These are phyloP conservation scores for Halictus rubicundus DNA, from an alignment of 1,140 invertebrate genomes.

Conservation along the genomic window DNA sequence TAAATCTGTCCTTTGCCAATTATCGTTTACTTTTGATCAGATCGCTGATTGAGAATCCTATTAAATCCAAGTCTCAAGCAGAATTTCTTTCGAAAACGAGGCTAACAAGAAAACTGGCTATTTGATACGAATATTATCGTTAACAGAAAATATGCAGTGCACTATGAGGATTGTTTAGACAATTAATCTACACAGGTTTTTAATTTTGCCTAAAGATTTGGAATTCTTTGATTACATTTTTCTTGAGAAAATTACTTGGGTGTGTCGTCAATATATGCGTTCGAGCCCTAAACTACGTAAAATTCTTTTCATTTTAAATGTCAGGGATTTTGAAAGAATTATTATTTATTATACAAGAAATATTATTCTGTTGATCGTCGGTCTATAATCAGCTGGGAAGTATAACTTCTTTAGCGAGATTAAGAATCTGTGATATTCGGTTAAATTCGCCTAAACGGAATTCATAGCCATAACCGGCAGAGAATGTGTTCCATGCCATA, in stretches of 20 bases:
- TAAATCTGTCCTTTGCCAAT: slow-evolving; percentile 21
- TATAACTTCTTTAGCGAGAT: slow-evolving; percentile 31
- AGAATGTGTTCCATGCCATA: slow-evolving; percentile 19
- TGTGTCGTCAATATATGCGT: neutral
- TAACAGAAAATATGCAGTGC: slow-evolving; percentile 30
- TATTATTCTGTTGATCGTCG: neutral
- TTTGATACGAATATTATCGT: slow-evolving; percentile 39
- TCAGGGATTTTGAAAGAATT: neutral
- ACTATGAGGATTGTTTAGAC: slow-evolving; percentile 51
- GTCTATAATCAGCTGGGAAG: neutral
- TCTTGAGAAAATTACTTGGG: neutral
- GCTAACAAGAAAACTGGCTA: slow-evolving; percentile 15
- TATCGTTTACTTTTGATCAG: slow-evolving; percentile 1
- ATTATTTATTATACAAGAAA: neutral
- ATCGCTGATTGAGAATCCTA: slow-evolving; percentile 7
- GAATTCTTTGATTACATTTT: neutral
- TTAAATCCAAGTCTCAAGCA: slow-evolving; percentile 28
- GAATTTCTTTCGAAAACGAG: slow-evolving; percentile 42
- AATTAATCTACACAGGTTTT: slow-evolving; percentile 56
- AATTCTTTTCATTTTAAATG: neutral
- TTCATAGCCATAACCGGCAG: slow-evolving; percentile 19
- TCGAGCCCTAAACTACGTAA: neutral
- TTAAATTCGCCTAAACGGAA: slow-evolving; percentile 40
- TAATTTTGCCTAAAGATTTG: slow-evolving; percentile 52
- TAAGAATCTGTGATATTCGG: slow-evolving; percentile 49